phyloP scores from a whole-genome alignment of 2,888 invertebrate genomes.

The Eumacrocentrus americanus region DNA sequence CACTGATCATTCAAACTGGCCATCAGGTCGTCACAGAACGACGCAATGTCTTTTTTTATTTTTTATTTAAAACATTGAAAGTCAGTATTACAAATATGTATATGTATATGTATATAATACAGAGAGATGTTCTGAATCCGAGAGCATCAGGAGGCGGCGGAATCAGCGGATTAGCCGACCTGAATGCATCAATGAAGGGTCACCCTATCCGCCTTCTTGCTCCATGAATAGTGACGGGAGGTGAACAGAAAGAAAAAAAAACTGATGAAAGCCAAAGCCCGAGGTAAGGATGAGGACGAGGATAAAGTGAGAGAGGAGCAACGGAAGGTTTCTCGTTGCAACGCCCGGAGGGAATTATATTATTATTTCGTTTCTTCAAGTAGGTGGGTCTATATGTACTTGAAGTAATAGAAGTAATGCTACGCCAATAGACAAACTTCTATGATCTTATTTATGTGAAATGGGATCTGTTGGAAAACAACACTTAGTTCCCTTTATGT shows the following conservation, averaged over 20 bases:
- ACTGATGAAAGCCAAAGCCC: constrained; percentile 18
- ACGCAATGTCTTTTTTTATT: not conserved
- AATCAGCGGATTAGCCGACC: constrained; percentile 57
- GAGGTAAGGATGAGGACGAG: constrained; percentile 4
- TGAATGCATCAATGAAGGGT: constrained; percentile 38
- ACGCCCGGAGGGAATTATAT: constrained; percentile 7
- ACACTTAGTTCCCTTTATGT: constrained; percentile 14
- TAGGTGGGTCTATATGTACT: constrained; percentile 37
- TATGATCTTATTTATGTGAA: constrained; percentile 43
- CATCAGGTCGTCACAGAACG: constrained; percentile 3
- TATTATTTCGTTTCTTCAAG: constrained; percentile 21
- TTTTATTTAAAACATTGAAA: not conserved
- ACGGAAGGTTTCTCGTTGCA: constrained; percentile 28
- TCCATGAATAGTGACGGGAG: constrained; percentile 26
- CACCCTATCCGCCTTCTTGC: constrained; percentile 37
- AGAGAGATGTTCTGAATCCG: constrained; percentile 40
- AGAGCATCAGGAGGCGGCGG: constrained; percentile 45
- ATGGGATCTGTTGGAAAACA: constrained; percentile 42
- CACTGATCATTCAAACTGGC: constrained; percentile 24
- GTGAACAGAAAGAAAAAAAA: constrained; percentile 6
- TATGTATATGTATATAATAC: not conserved
- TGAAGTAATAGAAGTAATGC: constrained; percentile 40
- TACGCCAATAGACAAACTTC: constrained; percentile 40
- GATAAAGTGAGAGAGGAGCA: constrained; percentile 1
- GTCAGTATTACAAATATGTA: not conserved